Evolutionary conservation across 2,888 invertebrate species (phyloP), one percentile per base, ranked within the genome.

Genomic region (Dryomyza anilis): DNA sequence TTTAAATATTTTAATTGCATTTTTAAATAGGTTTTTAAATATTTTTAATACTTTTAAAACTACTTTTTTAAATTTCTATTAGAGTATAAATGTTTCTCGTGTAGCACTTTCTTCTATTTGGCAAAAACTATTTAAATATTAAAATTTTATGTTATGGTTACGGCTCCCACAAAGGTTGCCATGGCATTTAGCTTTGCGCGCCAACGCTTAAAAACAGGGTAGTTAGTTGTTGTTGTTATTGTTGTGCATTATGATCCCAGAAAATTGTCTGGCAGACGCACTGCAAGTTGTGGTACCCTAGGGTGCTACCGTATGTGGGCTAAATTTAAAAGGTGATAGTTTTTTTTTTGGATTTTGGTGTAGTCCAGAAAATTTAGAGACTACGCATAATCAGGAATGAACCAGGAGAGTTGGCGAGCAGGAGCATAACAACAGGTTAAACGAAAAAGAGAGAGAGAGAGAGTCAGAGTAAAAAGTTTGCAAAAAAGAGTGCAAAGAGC

Each of bases 1-100:
- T 90, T 89, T 64, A 91, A 86, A 85, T 92, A 93, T 85, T 94
- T 94, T 46, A 95, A 83, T 74, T 93, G 90, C 94, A 94, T 94
- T 72, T 67, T 61, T 4, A 43, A 6, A 1, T 16, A 43, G 8
- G 19, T 43, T 16, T 43, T 43, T 43, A 3, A n/a, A n/a, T n/a
- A n/a, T n/a, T 43, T 33, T 33, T 33, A 8, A 12, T 33, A 19
- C 21, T 46, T 33, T 16, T 46, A 19, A 46, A 21, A 21, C 48
- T 6, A n/a, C n/a, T n/a, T 7, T 25, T 21, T 12, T 10, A 50
- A 50, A 50, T 50, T 50, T 7, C 5, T 16, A 43, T 43, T 43
- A 8, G 12, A 33, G 8, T 33, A 7, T 33, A 12, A 33, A 12
- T 21, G 46, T 19, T 2, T 19, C 19, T 50, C 48, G 19, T 50